Conservation (phyloP, 2,113 vertebrate genomes). For the Dipodomys ordii region DNA sequence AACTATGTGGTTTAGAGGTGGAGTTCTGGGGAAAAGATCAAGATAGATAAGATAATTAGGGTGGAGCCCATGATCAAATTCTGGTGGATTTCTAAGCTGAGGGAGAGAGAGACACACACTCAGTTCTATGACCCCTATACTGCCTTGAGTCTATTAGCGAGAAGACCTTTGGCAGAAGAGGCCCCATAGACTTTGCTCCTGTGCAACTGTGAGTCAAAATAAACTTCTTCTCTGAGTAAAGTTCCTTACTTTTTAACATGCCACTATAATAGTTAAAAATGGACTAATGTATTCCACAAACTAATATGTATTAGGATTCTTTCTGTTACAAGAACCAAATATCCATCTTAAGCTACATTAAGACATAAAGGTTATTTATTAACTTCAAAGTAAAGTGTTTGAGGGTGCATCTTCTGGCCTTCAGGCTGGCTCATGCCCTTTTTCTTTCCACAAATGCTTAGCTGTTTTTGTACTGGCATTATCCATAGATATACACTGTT, state of each 20-base stretch:
- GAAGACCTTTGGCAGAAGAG: background rate
- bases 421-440: background rate
- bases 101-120: background rate
- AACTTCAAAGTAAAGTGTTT: background rate
- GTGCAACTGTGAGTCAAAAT: background rate
- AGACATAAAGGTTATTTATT: background rate
- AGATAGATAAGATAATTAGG: background rate
- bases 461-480: background rate
- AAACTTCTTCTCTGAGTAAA: background rate
- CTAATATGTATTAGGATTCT: background rate
- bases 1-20: too few species aligned
- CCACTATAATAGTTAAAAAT: background rate
- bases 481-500: background rate
- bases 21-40: background rate
- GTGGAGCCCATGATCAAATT: background rate
- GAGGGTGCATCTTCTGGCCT: background rate
- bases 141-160: background rate
- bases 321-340: constrained; percentile 9
- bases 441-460: background rate
- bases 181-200: background rate
- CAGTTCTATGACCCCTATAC: background rate
- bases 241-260: background rate
- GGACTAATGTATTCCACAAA: background rate
- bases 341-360: constrained; percentile 29
- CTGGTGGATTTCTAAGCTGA: background rate